Conservation (phyloP, 2,113 vertebrate genomes). For the Epinephelus moara region DNA sequence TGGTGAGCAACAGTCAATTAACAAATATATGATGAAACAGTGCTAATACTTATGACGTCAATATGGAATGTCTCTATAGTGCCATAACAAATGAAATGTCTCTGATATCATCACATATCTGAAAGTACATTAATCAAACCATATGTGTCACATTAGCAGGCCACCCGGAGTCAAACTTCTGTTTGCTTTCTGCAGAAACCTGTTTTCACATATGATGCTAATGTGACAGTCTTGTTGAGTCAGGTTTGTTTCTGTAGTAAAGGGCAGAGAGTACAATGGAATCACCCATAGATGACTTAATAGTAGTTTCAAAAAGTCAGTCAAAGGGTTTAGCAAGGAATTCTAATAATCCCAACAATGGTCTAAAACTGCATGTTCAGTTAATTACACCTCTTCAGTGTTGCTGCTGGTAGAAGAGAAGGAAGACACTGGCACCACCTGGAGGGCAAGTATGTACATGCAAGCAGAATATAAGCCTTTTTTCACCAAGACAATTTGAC, state of each 20-base stretch:
- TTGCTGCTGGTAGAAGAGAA: neutral
- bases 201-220: neutral
- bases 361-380: neutral
- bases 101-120: neutral
- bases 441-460: neutral
- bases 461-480: neutral
- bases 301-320: neutral
- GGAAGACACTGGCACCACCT: constrained; percentile 41
- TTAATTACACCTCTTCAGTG: neutral
- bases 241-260: neutral
- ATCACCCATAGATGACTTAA: neutral
- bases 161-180: neutral
- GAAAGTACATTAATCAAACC: neutral
- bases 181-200: neutral
- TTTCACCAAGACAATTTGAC: neutral
- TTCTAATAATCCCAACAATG: neutral
- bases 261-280: neutral
- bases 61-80: neutral
- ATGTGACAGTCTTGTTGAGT: neutral
- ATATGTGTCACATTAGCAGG: neutral
- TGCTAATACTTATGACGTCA: neutral
- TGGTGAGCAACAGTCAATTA: neutral
- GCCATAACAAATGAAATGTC: neutral
- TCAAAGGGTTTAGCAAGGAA: neutral
- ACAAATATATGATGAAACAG: neutral